Evolutionary conservation across 2,888 invertebrate species (phyloP).

Genomic region (Pteria penguin): DNA sequence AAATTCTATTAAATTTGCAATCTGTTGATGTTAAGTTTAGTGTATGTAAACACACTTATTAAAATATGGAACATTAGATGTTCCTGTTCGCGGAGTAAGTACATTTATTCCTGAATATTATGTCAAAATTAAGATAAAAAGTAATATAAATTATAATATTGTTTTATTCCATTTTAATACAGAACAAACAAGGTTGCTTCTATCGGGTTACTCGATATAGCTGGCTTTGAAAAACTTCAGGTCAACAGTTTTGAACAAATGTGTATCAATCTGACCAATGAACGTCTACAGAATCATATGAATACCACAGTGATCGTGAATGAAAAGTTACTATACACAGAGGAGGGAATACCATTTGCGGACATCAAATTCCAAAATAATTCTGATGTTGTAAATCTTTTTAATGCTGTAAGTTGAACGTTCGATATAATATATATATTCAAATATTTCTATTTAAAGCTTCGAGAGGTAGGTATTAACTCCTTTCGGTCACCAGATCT

Average conservation of each 20-base stretch:
- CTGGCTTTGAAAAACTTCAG: slow-evolving; percentile 75
- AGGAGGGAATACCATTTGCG: slow-evolving; percentile 55
- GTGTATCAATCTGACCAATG: slow-evolving; percentile 75
- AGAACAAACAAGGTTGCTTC: background rate
- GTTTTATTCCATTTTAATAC: no score
- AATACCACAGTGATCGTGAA: slow-evolving; percentile 60
- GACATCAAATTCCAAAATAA: slow-evolving; percentile 67
- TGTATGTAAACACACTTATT: no score
- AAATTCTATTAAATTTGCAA: no score
- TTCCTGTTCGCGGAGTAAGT: no score
- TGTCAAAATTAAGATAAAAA: no score
- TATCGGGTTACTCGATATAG: slow-evolving; percentile 76
- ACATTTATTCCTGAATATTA: no score
- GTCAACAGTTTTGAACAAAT: slow-evolving; percentile 75
- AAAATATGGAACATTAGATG: no score
- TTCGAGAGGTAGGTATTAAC: no score
- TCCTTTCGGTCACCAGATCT: no score
- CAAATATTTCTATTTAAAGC: background rate
- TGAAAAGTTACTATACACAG: slow-evolving; percentile 58
- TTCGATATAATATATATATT: background rate
- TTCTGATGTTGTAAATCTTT: slow-evolving; percentile 62
- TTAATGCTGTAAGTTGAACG: slow-evolving; percentile 53
- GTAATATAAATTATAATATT: no score
- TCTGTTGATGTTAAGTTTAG: no score
- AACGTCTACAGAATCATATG: slow-evolving; percentile 70